phyloP scores from a whole-genome alignment of 2,888 invertebrate species.

The Labia minor region DNA sequence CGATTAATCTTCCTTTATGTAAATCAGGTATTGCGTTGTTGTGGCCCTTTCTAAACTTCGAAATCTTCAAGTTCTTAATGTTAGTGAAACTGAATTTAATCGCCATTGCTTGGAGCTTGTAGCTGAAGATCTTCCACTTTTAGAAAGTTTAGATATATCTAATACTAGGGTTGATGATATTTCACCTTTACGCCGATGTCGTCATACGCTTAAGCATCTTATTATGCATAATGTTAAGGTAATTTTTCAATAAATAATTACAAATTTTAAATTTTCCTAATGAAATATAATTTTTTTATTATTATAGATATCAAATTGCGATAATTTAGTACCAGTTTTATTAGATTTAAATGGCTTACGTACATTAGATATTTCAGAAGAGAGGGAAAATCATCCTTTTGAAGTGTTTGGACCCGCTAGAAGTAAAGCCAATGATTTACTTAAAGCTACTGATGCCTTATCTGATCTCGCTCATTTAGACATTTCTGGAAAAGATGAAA shows the following conservation, averaged over 20 bases:
- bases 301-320: constrained; percentile 29
- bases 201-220: constrained; percentile 44
- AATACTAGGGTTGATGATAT: constrained; percentile 51
- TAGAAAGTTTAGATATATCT: constrained; percentile 56
- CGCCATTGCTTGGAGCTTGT: constrained; percentile 52
- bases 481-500: constrained; percentile 41
- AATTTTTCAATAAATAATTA: constrained; percentile 25
- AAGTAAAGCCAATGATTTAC: constrained; percentile 38
- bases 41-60: constrained; percentile 50
- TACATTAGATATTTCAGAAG: constrained; percentile 48
- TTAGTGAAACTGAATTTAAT: constrained; percentile 58
- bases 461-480: constrained; percentile 39
- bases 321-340: constrained; percentile 40
- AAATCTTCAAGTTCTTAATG: constrained; percentile 48
- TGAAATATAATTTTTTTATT: neutral
- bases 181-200: constrained; percentile 45
- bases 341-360: constrained; percentile 41
- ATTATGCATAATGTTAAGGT: constrained; percentile 50
- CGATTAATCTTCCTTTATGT: neutral
- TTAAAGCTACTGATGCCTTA: constrained; percentile 42
- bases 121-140: constrained; percentile 49
- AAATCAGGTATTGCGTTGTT: constrained; percentile 42
- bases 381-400: constrained; percentile 39
- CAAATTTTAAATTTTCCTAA: neutral
- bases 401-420: constrained; percentile 37